Evolutionary conservation across 2,113 vertebrate species (phyloP).

Genomic region (Dasyornis broadbenti): DNA sequence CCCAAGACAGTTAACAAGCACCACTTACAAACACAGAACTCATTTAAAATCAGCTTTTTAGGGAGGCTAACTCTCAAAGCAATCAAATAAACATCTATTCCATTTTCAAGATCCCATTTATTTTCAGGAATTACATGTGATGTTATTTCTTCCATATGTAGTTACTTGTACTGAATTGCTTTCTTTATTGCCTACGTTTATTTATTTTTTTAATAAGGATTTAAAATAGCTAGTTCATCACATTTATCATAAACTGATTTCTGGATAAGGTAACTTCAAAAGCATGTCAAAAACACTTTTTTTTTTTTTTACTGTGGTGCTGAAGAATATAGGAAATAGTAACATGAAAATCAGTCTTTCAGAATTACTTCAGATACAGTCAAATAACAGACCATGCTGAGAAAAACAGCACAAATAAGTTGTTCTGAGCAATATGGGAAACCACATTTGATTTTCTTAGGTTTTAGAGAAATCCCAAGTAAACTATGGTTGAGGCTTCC

Average conservation of each 20-base stretch:
- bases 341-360: background rate
- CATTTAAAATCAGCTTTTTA: background rate
- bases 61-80: background rate
- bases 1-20: background rate
- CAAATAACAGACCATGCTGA: background rate
- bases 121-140: background rate
- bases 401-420: background rate
- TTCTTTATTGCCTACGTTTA: background rate
- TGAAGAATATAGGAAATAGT: background rate
- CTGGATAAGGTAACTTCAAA: background rate
- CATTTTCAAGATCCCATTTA: background rate
- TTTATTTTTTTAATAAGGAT: background rate
- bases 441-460: background rate
- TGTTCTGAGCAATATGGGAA: background rate
- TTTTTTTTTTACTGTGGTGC: background rate
- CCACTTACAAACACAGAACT: background rate
- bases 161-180: background rate
- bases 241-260: background rate
- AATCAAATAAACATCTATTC: slow-evolving; percentile 9
- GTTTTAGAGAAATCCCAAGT: background rate
- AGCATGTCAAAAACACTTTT: background rate
- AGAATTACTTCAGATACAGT: background rate
- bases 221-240: background rate
- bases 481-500: background rate
- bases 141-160: background rate